Evolutionary conservation across 2,797 vertebrate genomes (phyloP), one percentile per base, ranked within the genome.

Genomic region (Cephalopachus bancanus): DNA sequence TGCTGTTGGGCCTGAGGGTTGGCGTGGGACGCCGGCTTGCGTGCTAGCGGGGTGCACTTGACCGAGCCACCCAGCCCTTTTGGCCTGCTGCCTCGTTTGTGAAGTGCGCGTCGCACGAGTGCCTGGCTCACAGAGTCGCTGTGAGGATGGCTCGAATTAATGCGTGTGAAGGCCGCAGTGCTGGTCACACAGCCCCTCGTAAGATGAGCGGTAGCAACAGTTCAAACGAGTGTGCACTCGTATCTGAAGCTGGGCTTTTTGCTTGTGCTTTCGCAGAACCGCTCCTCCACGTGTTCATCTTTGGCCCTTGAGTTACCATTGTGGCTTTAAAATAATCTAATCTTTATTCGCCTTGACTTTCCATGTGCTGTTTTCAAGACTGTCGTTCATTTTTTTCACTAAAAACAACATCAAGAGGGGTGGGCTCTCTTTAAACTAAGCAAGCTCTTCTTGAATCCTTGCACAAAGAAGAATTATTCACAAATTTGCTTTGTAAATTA

Each of bases 261-360:
- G 69, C 24, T 62, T 71, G 30, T 79, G 1, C 22, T 95, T 90
- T 93, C 69, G 72, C 75, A 57, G 10, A 87, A 7, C 91, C 88
- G 44, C 0, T 62, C 28, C 83, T 72, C 74, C 57, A 64, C 86
- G 64, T 92, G 79, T 84, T 89, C 67, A 53, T 33, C 49, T 85
- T 96, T 83, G 76, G 55, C 83, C 30, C 26, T 87, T 95, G 26
- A 85, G 72, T 81, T 97, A 78, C 79, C 60, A 62, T 91, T 85
- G 64, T 91, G 88, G 26, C 89, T 93, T 95, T 16, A 76, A 97
- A 95, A 60, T 87, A 91, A 81, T 78, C 1, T 85, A 91, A 72
- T 83, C 1, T 20, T 4, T 65, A 10, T 44, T 81, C 91, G 60
- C 95, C 72, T 17, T 95, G 89, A 71, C 49, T 94, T 93, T 60